Base-by-base conservation (phyloP, 2,797 vertebrate species). In the Eupleurogrammus muticus region DNA sequence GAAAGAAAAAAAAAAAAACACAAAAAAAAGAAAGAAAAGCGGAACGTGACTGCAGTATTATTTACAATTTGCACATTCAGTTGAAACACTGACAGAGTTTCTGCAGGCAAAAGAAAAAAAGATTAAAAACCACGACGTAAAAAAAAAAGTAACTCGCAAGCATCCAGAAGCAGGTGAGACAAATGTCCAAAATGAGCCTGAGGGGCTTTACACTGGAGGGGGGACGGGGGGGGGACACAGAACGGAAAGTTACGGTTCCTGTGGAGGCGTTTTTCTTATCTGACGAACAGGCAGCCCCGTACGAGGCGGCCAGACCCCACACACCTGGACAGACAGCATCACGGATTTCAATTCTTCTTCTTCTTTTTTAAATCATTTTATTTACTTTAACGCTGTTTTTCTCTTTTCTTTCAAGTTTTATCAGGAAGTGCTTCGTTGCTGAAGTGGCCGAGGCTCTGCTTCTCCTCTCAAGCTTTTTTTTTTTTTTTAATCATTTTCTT, bases 21-120 rank as follows among this genome's bases (percentile, higher is more conserved):
- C 75, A 87, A 93, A 87, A 8, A 0, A 91, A 93, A 89, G 78
- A 86, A 28, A 91, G 93, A 89, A 78, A 86, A 77, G 84, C 80
- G 89, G 78, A 86, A 90, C 64, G 73, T 81, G 86, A 93, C 94
- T 88, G 90, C 82, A 85, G 87, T 65, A 65, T 57, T 93, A 94
- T 94, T 87, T 94, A 94, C 95, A 94, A 82, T 92, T 93, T 90
- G 92, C 93, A 96, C 94, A 94, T 89, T 94, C 95, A 93, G 92
- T 91, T 92, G 55, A 83, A 94, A 93, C 90, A 94, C 84, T 68
- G 75, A 91, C 85, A 51, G 72, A 78, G 83, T 70, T 80, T 80
- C 89, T 92, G 86, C 79, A 83, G 85, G 90, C 81, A 78, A 92
- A 89, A 87, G 80, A 77, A 78, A 90, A 84, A 81, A 73, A 28